Conservation (phyloP, 2,113 vertebrate genomes). For the Regulus satrapa region DNA sequence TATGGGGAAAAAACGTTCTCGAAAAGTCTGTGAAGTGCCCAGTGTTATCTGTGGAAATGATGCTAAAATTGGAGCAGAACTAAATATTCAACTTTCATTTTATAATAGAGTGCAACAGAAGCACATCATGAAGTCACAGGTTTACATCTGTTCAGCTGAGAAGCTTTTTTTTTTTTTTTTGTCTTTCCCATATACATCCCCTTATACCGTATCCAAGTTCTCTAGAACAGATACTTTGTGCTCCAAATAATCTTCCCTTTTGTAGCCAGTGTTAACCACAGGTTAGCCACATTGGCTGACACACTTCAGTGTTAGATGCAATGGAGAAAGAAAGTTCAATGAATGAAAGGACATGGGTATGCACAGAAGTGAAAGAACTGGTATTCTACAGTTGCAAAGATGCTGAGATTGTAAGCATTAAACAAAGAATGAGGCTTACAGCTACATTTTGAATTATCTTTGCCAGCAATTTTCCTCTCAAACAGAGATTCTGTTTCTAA, state of each 20-base stretch:
- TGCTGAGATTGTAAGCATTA: neutral
- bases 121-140: neutral
- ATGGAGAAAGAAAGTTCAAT: neutral
- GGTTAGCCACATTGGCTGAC: neutral
- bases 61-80: constrained; percentile 18
- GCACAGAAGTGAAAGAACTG: neutral
- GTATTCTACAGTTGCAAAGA: neutral
- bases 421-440: neutral
- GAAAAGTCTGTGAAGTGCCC: neutral
- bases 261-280: neutral
- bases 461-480: neutral
- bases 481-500: neutral
- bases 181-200: neutral
- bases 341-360: neutral
- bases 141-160: neutral
- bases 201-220: neutral
- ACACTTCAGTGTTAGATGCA: neutral
- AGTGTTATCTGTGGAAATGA: neutral
- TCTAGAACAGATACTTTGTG: neutral
- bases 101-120: neutral
- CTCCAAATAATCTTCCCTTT: neutral
- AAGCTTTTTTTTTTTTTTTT: neutral
- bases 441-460: neutral
- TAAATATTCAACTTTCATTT: neutral
- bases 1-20: neutral